phyloP scores from a whole-genome alignment of 2,797 vertebrate species.

The Alca torda region DNA sequence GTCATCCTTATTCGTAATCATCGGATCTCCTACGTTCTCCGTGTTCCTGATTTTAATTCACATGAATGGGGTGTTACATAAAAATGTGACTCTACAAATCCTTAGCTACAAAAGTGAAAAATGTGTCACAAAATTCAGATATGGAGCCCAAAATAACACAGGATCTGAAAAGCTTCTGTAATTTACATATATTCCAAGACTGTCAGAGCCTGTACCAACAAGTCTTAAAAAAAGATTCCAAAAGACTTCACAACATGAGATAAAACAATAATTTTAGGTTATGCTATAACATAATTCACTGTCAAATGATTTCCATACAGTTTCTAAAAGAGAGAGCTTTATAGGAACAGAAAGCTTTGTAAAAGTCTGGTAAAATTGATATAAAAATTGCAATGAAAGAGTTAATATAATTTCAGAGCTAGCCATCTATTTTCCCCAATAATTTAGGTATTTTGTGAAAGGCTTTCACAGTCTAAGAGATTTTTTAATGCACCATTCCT shows the following conservation, averaged over 20 bases:
- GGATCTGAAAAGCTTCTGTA: not conserved
- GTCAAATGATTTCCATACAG: slow-evolving; percentile 24
- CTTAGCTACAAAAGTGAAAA: slow-evolving; percentile 33
- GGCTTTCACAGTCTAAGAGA: not conserved
- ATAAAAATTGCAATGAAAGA: slow-evolving; percentile 29
- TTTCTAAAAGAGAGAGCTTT: slow-evolving; percentile 22
- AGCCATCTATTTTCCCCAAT: slow-evolving; percentile 24
- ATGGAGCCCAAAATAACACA: slow-evolving; percentile 28
- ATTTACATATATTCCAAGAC: not conserved
- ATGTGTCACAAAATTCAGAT: slow-evolving; percentile 14
- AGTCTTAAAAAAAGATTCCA: not conserved
- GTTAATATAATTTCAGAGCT: slow-evolving; percentile 3
- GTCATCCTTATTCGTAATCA: not conserved
- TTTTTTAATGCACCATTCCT: not conserved
- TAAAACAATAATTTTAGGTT: slow-evolving; percentile 46
- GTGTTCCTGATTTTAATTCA: slow-evolving; percentile 19
- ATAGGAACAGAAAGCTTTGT: slow-evolving; percentile 13
- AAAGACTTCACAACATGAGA: slow-evolving; percentile 36
- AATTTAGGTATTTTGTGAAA: slow-evolving; percentile 27
- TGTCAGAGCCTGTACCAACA: not conserved
- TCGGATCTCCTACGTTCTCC: not conserved
- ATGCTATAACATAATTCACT: not conserved
- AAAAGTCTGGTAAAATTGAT: not conserved
- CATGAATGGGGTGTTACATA: not conserved
- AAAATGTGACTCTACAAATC: slow-evolving; percentile 27